Percentiles rank a stretch among this genome's conserved stretches.
Conservation (phyloP, 2,888 invertebrate genomes). For the Platynereis dumerilii region DNA sequence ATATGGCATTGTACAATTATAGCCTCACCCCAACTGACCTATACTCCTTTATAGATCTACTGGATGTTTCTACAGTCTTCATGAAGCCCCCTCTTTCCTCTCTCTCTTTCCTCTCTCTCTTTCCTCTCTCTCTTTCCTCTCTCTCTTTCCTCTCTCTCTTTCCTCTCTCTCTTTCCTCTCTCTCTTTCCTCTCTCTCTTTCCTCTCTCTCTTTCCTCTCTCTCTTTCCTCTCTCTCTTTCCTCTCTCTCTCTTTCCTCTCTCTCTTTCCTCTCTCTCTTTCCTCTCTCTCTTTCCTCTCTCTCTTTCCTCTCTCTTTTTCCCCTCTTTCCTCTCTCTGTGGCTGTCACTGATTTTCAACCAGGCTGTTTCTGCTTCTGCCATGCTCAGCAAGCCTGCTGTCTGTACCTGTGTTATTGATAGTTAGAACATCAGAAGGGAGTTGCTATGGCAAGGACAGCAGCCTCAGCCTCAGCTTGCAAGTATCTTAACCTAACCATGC, state of each 20-base stretch:
- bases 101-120: neutral
- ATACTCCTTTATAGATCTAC: too few relatives aligned
- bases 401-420: too few relatives aligned
- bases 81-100: neutral
- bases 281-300: neutral
- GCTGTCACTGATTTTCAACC: neutral
- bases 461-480: too few relatives aligned
- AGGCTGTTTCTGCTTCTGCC: neutral
- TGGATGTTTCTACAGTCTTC: too few relatives aligned
- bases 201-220: neutral
- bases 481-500: too few relatives aligned
- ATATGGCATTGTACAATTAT: too few relatives aligned
- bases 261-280: conserved; percentile 1
- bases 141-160: conserved; percentile 2
- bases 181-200: too few relatives aligned
- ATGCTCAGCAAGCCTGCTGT: too few relatives aligned
- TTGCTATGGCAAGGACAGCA: too few relatives aligned
- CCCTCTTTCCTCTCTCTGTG: neutral
- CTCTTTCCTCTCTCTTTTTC: neutral
- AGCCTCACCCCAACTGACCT: too few relatives aligned
- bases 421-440: too few relatives aligned
- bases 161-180: conserved; percentile 5
- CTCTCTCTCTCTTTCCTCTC: neutral
- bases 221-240: neutral
- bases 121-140: neutral